These are phyloP conservation scores for Kryphioiulus occultus DNA, from an alignment of 2,888 invertebrate genomes.

Conservation along the genomic window DNA sequence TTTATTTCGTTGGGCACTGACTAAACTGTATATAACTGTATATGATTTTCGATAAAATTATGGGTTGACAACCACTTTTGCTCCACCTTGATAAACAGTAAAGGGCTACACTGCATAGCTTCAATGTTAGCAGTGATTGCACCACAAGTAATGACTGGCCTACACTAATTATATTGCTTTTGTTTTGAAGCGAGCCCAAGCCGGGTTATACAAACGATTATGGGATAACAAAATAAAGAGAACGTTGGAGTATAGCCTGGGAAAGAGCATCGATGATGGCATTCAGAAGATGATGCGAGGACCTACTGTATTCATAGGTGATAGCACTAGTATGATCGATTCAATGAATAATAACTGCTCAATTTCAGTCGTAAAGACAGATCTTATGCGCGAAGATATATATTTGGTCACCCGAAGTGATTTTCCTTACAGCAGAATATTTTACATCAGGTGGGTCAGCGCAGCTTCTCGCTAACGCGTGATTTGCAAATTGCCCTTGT, in stretches of 20 bases:
- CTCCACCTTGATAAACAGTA: no score
- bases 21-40: no score
- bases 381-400: conserved; percentile 3
- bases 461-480: neutral
- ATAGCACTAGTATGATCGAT: neutral
- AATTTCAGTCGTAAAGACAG: neutral
- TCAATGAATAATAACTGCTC: conserved; percentile 23
- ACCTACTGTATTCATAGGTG: neutral
- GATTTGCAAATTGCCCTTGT: neutral
- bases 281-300: neutral
- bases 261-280: neutral
- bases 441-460: conserved; percentile 37
- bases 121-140: no score
- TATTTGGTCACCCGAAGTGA: conserved; percentile 29
- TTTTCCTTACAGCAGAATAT: conserved; percentile 38
- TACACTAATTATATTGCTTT: no score
- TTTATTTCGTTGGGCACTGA: no score
- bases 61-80: no score
- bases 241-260: neutral
- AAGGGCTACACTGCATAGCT: no score
- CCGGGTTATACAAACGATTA: conserved; percentile 14
- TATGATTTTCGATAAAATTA: no score
- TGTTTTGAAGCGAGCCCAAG: neutral
- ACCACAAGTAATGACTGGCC: no score
- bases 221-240: conserved; percentile 17